Percentiles rank a stretch among this genome's conserved stretches.
Evolutionary conservation across 2,888 invertebrate genomes (phyloP).

Genomic region (Strigamia crassipes): DNA sequence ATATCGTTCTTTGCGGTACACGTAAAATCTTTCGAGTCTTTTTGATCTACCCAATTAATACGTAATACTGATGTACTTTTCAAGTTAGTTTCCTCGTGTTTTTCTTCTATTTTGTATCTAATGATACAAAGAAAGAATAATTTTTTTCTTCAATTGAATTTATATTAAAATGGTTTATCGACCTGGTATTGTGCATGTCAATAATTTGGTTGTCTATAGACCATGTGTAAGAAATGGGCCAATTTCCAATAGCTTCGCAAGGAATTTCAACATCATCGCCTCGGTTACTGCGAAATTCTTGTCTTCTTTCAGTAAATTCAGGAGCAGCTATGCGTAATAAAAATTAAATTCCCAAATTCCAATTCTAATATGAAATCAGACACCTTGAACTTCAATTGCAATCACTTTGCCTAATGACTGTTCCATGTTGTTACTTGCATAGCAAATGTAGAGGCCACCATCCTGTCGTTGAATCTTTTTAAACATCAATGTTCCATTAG

Average conservation of each 20-base stretch:
- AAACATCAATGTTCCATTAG: background rate
- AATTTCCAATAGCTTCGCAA: background rate
- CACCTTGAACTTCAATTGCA: conserved; percentile 10
- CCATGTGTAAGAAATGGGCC: conserved; percentile 24
- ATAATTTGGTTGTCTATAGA: background rate
- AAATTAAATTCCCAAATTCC: background rate
- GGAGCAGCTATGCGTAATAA: conserved; percentile 23
- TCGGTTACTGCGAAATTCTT: background rate
- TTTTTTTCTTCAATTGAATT: background rate
- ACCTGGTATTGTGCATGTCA: background rate
- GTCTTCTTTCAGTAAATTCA: background rate
- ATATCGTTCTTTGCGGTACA: conserved; percentile 25
- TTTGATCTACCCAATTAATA: background rate
- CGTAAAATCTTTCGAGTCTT: background rate
- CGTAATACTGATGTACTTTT: background rate
- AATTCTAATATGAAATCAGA: background rate
- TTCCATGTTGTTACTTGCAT: background rate
- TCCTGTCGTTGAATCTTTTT: background rate
- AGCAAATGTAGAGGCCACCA: conserved; percentile 17
- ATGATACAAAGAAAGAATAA: background rate
- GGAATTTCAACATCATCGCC: conserved; percentile 17
- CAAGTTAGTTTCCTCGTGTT: background rate
- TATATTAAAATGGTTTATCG: background rate
- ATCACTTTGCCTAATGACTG: conserved; percentile 10
- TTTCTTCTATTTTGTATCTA: conserved; percentile 26